phyloP scores from a whole-genome alignment of 2,797 vertebrate genomes.

The Peromyscus eremicus region DNA sequence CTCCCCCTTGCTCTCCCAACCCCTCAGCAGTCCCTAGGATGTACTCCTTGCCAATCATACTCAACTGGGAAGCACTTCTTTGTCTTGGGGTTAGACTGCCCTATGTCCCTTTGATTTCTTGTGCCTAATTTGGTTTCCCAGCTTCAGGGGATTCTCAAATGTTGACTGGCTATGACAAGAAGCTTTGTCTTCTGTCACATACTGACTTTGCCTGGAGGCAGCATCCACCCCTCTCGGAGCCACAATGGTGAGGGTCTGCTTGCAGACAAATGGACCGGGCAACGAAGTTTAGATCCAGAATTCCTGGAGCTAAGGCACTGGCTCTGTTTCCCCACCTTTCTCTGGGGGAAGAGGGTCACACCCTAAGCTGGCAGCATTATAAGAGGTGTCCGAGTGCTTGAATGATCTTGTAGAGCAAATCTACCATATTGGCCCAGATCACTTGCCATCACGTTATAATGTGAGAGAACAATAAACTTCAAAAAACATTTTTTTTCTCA shows the following conservation, averaged over 20 bases:
- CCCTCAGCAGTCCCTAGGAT: rapidly evolving
- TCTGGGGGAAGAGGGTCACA: background rate
- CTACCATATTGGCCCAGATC: background rate
- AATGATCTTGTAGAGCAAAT: background rate
- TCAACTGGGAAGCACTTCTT: background rate
- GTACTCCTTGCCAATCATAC: background rate
- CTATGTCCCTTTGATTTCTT: background rate
- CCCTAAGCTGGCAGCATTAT: background rate
- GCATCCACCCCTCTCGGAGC: background rate
- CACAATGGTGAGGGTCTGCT: background rate
- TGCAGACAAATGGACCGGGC: background rate
- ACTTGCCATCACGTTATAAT: background rate
- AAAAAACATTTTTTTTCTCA: background rate
- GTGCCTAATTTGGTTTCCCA: background rate
- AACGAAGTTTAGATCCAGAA: background rate
- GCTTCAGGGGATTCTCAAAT: background rate
- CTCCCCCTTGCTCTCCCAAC: background rate
- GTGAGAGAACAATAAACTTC: background rate
- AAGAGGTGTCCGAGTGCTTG: background rate
- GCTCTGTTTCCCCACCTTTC: background rate
- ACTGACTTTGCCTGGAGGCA: background rate
- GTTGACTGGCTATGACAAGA: background rate
- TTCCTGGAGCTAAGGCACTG: background rate
- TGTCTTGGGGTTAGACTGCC: background rate
- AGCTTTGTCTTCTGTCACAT: background rate